phyloP scores from a whole-genome alignment of 2,888 invertebrate species.

The Spodoptera exigua region DNA sequence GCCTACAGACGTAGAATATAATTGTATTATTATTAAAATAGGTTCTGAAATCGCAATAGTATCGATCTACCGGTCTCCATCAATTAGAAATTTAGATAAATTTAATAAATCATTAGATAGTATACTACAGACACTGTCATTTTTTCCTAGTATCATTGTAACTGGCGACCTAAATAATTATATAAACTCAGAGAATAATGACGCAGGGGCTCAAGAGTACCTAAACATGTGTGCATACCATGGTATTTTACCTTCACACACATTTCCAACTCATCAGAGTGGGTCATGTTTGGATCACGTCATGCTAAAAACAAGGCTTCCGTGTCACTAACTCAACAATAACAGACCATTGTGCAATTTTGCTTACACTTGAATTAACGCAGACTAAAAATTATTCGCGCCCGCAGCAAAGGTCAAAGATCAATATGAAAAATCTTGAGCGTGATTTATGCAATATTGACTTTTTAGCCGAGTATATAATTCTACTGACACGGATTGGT shows the following conservation, averaged over 20 bases:
- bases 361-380: neutral
- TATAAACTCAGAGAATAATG: neutral
- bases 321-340: neutral
- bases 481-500: no score
- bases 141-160: conserved; percentile 6
- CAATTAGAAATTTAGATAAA: conserved; percentile 9
- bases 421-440: no score
- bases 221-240: conserved; percentile 14
- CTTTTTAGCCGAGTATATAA: no score
- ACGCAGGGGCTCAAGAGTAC: no score
- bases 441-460: no score
- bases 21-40: conserved; percentile 6
- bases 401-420: no score
- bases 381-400: conserved; percentile 2
- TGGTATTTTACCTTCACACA: conserved; percentile 11
- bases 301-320: conserved; percentile 5
- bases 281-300: conserved; percentile 21
- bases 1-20: conserved; percentile 1
- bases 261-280: conserved; percentile 7
- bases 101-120: conserved; percentile 14
- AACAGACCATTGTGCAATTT: conserved; percentile 15
- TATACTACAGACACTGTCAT: neutral
- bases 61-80: conserved; percentile 11
- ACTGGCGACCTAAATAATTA: conserved; percentile 5
- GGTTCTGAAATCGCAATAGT: conserved; percentile 9